Conservation (phyloP, 2,113 vertebrate genomes). For the Ovibos moschatus region DNA sequence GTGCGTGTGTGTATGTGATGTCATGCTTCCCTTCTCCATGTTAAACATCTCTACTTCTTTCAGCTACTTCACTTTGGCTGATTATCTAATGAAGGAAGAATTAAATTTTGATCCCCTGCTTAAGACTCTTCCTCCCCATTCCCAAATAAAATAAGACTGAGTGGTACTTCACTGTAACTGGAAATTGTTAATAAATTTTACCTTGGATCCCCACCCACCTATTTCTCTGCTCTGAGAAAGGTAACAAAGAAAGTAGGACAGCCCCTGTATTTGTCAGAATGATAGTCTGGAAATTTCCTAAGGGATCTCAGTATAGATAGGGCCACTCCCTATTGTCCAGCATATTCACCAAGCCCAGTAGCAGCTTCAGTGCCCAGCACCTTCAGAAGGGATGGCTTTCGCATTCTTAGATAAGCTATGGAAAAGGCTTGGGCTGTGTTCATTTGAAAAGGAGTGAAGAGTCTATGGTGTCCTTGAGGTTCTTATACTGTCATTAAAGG, state of each 20-base stretch:
- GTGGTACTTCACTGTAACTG: neutral
- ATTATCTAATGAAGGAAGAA: neutral
- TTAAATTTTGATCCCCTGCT: neutral
- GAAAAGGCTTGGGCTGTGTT: neutral
- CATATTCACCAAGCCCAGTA: neutral
- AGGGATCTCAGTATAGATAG: neutral
- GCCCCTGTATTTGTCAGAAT: neutral
- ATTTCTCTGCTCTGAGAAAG: neutral
- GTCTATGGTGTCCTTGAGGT: neutral
- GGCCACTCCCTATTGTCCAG: neutral
- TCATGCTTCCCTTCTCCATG: neutral
- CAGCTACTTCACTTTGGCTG: neutral
- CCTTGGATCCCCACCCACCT: neutral
- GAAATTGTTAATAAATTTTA: neutral
- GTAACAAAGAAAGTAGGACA: neutral
- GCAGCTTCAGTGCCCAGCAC: neutral
- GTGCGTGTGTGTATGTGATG: neutral
- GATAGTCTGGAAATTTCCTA: neutral
- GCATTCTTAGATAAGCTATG: neutral
- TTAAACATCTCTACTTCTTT: neutral
- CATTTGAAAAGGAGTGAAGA: neutral
- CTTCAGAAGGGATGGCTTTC: neutral
- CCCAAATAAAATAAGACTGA: neutral
- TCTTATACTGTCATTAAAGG: neutral
- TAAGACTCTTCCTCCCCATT: neutral